These are phyloP conservation scores for Troglohyphantes excavatus DNA, from an alignment of 2,888 invertebrate genomes.

Conservation along the genomic window DNA sequence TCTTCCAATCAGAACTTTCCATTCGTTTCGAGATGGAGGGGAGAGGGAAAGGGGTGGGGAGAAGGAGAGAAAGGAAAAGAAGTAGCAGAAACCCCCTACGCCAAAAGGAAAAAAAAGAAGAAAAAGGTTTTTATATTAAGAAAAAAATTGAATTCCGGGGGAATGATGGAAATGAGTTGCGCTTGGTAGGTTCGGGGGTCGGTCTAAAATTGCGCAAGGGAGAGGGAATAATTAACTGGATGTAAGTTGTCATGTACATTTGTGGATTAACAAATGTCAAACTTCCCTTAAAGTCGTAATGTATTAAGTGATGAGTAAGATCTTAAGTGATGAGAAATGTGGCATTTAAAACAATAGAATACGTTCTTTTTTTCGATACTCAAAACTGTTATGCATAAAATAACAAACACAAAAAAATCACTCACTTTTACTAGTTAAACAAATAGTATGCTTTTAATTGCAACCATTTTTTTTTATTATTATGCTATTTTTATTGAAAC, in stretches of 20 bases:
- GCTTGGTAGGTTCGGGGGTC: conserved; percentile 19
- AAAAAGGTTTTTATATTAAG: neutral
- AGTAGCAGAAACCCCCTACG: conserved; percentile 53
- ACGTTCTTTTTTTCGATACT: too few relatives aligned
- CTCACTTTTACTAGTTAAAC: too few relatives aligned
- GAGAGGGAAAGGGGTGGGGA: too few relatives aligned
- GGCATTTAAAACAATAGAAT: too few relatives aligned
- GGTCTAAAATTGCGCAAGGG: neutral
- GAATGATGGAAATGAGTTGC: conserved; percentile 76
- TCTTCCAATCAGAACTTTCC: conserved; percentile 78
- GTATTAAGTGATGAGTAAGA: too few relatives aligned
- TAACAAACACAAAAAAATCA: too few relatives aligned
- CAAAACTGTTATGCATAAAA: too few relatives aligned
- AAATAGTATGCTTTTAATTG: too few relatives aligned
- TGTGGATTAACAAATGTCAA: neutral
- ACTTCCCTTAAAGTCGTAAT: too few relatives aligned
- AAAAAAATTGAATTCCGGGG: conserved; percentile 54
- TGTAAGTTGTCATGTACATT: neutral
- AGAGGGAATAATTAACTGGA: neutral
- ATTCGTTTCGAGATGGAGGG: conserved; percentile 54
- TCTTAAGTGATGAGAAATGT: too few relatives aligned
- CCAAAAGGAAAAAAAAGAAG: neutral
- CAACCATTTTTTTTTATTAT: too few relatives aligned
- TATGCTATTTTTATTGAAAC: too few relatives aligned
- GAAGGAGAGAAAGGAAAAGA: conserved; percentile 40